phyloP scores from a whole-genome alignment of 2,797 vertebrate species.

The Toxotes lorentzi region DNA sequence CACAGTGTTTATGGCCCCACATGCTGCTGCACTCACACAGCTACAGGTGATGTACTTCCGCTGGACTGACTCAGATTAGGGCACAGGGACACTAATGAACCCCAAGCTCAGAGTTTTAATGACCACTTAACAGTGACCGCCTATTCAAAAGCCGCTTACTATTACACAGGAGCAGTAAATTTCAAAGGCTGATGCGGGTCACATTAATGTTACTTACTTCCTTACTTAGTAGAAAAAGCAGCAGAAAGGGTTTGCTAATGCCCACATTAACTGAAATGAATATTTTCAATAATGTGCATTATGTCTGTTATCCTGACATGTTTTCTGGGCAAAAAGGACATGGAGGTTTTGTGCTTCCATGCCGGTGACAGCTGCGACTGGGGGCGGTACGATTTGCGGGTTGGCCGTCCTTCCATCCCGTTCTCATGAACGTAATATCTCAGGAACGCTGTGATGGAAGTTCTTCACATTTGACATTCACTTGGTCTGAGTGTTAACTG shows the following conservation, averaged over 20 bases:
- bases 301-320: constrained; percentile 7
- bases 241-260: constrained; percentile 33
- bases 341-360: neutral
- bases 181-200: constrained; percentile 71
- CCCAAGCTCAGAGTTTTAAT: constrained; percentile 73
- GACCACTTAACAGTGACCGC: constrained; percentile 69
- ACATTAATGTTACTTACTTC: constrained; percentile 52
- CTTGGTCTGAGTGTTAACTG: too few relatives aligned
- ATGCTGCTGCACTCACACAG: constrained; percentile 45
- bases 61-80: constrained; percentile 76
- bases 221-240: constrained; percentile 27
- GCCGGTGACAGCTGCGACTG: too few relatives aligned
- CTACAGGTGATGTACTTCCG: constrained; percentile 75
- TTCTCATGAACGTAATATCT: too few relatives aligned
- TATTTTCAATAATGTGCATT: constrained; percentile 26
- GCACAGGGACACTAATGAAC: constrained; percentile 76
- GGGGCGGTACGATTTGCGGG: too few relatives aligned
- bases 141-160: constrained; percentile 68
- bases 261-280: constrained; percentile 39
- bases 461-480: too few relatives aligned
- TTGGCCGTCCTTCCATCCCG: too few relatives aligned
- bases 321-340: neutral
- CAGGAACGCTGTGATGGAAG: too few relatives aligned
- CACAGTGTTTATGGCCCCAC: constrained; percentile 76
- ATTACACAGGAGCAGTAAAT: constrained; percentile 72